Conservation (phyloP, 2,113 vertebrate species). For the Cavia aperea region DNA sequence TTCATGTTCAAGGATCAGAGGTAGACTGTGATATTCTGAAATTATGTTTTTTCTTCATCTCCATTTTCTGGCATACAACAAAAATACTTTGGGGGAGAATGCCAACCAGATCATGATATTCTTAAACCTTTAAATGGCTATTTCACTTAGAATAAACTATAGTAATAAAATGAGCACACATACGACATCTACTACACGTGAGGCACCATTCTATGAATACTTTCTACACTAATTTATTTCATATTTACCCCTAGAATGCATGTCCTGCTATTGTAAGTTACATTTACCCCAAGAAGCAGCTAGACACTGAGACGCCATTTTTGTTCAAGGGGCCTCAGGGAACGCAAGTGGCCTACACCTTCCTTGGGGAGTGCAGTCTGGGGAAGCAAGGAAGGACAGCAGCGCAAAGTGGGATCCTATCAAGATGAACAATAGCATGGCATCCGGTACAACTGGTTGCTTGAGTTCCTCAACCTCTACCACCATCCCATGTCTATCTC, state of each 20-base stretch:
- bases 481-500: neutral
- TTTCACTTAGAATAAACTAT: neutral
- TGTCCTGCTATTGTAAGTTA: neutral
- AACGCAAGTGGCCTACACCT: fast-evolving
- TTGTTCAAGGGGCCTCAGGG: neutral
- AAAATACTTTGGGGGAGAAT: neutral
- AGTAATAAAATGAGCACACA: neutral
- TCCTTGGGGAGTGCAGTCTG: no score
- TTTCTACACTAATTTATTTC: neutral
- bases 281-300: neutral
- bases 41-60: neutral
- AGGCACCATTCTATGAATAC: neutral
- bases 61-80: neutral
- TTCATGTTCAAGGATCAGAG: neutral
- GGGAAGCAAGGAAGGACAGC: neutral
- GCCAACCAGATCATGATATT: neutral
- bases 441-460: neutral
- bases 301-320: neutral
- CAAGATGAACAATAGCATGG: neutral
- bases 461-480: neutral
- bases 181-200: neutral
- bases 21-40: neutral
- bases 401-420: no score
- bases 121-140: neutral
- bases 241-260: neutral